A percentile compares a stretch with the other conserved stretches of the same genome.
phyloP scores from a whole-genome alignment of 2,113 vertebrate genomes.

The Cygnus atratus region DNA sequence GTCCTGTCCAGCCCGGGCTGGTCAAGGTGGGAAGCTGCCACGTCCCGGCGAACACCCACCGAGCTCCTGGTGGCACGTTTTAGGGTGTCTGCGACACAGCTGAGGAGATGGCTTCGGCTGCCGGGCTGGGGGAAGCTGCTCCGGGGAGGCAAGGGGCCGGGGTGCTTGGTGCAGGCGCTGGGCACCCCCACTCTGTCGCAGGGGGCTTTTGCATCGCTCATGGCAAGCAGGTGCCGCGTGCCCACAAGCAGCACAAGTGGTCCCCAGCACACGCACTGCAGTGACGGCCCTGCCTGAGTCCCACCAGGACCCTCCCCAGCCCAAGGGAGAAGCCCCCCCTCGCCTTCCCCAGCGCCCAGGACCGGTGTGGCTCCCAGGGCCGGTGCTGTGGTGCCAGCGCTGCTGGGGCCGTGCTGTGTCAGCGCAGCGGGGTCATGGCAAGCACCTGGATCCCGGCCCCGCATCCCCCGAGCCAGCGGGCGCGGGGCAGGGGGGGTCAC shows the following conservation, averaged over 20 bases:
- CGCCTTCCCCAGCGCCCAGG: neutral
- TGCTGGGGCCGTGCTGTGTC: accelerated
- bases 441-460: neutral
- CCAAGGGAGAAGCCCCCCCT: neutral
- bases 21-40: neutral
- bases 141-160: no score
- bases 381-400: neutral
- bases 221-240: neutral
- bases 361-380: neutral
- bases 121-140: neutral
- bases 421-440: neutral
- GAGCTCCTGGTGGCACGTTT: neutral
- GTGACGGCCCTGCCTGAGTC: neutral
- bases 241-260: neutral
- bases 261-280: neutral
- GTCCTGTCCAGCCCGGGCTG: neutral
- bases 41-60: accelerated
- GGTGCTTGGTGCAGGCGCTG: no score
- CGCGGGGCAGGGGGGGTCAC: no score
- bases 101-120: neutral
- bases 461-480: neutral
- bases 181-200: neutral
- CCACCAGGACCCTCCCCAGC: neutral
- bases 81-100: neutral
- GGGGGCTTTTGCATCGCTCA: neutral